A percentile compares a stretch with the other conserved stretches of the same genome.
phyloP scores from a whole-genome alignment of 2,888 invertebrate species.

The Endotricha flammealis region DNA sequence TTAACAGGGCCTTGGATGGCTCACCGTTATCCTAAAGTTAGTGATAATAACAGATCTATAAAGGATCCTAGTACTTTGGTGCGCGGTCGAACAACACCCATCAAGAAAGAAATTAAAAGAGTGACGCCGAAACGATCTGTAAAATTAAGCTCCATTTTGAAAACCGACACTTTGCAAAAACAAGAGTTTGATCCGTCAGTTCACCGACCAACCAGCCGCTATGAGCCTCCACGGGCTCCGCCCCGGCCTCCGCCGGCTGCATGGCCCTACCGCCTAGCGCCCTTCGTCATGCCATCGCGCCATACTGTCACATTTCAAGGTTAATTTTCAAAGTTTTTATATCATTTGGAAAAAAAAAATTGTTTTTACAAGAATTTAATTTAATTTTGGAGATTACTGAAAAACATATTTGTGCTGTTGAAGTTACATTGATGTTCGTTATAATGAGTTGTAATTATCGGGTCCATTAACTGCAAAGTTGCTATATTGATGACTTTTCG shows the following conservation, averaged over 20 bases:
- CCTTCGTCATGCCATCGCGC: slow-evolving; percentile 75
- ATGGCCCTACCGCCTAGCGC: slow-evolving; percentile 62
- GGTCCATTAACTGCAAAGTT: no score
- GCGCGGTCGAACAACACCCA: slow-evolving; percentile 48
- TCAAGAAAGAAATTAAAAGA: slow-evolving; percentile 63
- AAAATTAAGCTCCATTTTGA: slow-evolving; percentile 68
- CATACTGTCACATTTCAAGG: slow-evolving; percentile 87
- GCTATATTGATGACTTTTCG: no score
- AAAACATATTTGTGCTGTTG: slow-evolving; percentile 32
- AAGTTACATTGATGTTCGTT: slow-evolving; percentile 52
- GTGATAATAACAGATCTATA: slow-evolving; percentile 82
- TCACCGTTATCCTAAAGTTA: slow-evolving; percentile 84
- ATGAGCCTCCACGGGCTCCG: slow-evolving; percentile 82
- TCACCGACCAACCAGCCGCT: slow-evolving; percentile 86
- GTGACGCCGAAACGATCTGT: slow-evolving; percentile 55
- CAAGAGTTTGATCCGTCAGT: slow-evolving; percentile 86
- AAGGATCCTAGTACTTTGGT: slow-evolving; percentile 55
- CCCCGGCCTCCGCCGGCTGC: slow-evolving; percentile 70
- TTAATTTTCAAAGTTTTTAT: slow-evolving; percentile 57
- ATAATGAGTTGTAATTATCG: no score
- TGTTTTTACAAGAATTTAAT: slow-evolving; percentile 29
- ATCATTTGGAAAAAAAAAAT: slow-evolving; percentile 4
- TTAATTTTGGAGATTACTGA: slow-evolving; percentile 64
- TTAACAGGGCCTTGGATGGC: slow-evolving; percentile 89
- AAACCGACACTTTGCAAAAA: slow-evolving; percentile 76